Evolutionary conservation across 2,113 vertebrate genomes (phyloP).

Genomic region (Synchiropus splendidus): DNA sequence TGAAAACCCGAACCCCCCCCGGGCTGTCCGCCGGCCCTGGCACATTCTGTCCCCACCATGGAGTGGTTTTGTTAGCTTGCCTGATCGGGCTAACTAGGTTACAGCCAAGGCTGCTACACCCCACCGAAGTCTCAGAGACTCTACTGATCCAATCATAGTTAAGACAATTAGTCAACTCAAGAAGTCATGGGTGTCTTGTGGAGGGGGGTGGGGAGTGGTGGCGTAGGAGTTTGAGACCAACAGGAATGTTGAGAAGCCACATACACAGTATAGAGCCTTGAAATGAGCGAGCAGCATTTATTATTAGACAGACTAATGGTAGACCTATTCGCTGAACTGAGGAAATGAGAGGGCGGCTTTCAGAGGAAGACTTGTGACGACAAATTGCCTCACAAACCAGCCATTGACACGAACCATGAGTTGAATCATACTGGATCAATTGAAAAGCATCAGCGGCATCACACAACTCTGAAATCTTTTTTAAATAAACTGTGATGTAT

Average conservation of each 20-base stretch:
- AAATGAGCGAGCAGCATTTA: too few species aligned
- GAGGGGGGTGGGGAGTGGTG: constrained; percentile 7
- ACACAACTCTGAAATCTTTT: too few species aligned
- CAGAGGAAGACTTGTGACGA: too few species aligned
- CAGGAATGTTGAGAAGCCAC: constrained; percentile 30
- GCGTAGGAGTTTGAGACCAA: constrained; percentile 4
- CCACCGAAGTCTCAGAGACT: constrained; percentile 22
- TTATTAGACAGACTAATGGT: too few species aligned
- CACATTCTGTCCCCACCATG: constrained; percentile 10
- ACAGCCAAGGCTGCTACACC: constrained; percentile 33
- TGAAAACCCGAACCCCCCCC: constrained; percentile 4
- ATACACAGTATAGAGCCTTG: too few species aligned
- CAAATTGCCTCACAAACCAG: too few species aligned
- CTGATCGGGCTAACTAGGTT: constrained; percentile 48
- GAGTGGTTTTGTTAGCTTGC: constrained; percentile 24
- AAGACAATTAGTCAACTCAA: constrained; percentile 43
- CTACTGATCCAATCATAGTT: constrained; percentile 31
- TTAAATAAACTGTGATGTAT: too few species aligned
- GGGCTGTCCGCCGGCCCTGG: background rate
- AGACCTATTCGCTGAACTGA: background rate
- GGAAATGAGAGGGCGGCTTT: background rate
- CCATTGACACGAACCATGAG: too few species aligned
- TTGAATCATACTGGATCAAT: too few species aligned
- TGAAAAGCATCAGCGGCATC: too few species aligned
- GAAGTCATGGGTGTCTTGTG: constrained; percentile 35